Evolutionary conservation across 2,888 invertebrate genomes (phyloP).

Genomic region (Lutraria lutraria): DNA sequence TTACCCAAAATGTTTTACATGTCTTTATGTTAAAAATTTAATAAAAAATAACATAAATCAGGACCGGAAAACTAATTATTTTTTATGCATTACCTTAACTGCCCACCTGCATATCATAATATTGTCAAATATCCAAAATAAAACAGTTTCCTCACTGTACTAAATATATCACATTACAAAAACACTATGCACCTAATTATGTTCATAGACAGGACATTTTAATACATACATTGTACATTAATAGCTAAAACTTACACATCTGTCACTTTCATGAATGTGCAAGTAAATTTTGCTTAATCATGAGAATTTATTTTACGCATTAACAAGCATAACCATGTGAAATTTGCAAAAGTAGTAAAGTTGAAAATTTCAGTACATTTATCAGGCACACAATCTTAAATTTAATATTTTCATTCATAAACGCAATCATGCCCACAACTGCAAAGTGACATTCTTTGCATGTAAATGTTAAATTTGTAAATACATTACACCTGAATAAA

Average conservation of each 20-base stretch:
- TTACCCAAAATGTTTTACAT: no score
- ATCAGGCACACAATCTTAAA: not conserved
- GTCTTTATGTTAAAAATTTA: no score
- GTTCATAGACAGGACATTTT: not conserved
- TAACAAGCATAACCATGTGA: not conserved
- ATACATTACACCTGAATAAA: not conserved
- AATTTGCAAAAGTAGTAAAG: not conserved
- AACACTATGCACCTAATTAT: slow-evolving; percentile 10
- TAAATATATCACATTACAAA: slow-evolving; percentile 3
- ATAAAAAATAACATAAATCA: no score
- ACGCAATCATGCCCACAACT: not conserved
- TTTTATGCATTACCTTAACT: not conserved
- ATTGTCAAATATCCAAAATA: not conserved
- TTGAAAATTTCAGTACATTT: not conserved
- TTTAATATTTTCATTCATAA: not conserved
- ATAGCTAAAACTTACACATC: slow-evolving; percentile 5
- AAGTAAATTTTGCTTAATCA: slow-evolving; percentile 10
- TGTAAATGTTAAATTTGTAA: not conserved
- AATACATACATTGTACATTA: not conserved
- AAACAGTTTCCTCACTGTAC: not conserved
- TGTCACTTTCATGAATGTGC: not conserved
- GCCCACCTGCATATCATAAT: slow-evolving; percentile 4
- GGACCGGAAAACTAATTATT: no score
- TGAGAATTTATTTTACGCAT: not conserved
- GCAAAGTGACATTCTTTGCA: not conserved